Conservation (phyloP, 2,797 vertebrate genomes). For the Orestias chungarensis region DNA sequence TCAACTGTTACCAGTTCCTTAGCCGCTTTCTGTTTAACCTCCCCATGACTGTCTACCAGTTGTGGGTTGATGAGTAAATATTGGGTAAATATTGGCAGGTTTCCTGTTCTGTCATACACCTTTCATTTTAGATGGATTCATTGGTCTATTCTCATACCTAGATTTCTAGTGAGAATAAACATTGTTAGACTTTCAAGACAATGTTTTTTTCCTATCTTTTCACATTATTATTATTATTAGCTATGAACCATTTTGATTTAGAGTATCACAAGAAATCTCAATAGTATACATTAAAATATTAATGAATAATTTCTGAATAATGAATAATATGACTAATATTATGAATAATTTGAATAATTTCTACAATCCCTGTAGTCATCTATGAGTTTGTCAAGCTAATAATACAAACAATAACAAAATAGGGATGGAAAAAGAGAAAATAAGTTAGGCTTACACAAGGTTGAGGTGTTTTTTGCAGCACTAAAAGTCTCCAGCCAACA, state of each 20-base stretch:
- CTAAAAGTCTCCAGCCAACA: conserved; percentile 59
- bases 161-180: not conserved
- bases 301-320: not conserved
- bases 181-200: not conserved
- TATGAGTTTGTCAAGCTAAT: not conserved
- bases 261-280: not conserved
- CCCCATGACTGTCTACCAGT: not conserved
- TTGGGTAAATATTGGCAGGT: not conserved
- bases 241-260: not conserved
- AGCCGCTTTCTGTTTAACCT: not conserved
- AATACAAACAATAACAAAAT: not conserved
- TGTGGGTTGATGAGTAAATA: not conserved
- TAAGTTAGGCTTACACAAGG: conserved; percentile 9
- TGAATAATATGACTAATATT: too few relatives aligned
- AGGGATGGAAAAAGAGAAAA: not conserved
- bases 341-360: not conserved
- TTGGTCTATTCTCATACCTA: not conserved
- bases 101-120: not conserved
- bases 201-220: not conserved
- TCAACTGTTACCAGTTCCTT: too few relatives aligned
- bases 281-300: not conserved
- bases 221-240: too few relatives aligned
- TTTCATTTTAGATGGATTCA: not conserved
- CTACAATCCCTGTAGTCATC: not conserved
- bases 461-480: conserved; percentile 16